Evolutionary conservation across 2,113 vertebrate species (phyloP), one percentile per base, ranked within the genome.

Genomic region (rabbit (Oryctolagus cuniculus)): DNA sequence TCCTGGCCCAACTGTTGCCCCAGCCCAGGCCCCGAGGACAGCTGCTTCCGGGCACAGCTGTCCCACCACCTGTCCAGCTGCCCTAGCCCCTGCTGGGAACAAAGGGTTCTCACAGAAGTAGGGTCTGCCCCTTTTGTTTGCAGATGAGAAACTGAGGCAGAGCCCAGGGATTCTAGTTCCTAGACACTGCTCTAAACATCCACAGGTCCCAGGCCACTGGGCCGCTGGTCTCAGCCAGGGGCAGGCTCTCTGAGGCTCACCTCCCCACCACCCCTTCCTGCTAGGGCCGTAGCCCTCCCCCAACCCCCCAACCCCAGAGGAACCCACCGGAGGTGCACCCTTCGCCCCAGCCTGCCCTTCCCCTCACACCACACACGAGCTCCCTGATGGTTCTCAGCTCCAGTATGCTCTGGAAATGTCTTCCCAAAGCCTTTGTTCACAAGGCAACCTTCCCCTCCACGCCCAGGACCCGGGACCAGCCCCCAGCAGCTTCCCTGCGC

Each of bases 11-110:
- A 91, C 96, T 96, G 95, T 93, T 87, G 86, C 85, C 87, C 31
- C 31, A 53, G 75, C 66, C 53, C 21, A 51, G 58, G 55, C 67
- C 69, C 92, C 38, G 4, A 58, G 19, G 34, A 83, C 96, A 96
- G 95, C 92, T 97, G 96, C 86, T 84, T 51, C 51, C 63, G 64
- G 67, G n/a, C 72, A 96, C 97, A 97, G 95, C 96, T 97, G 97
- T 92, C 79, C 66, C 82, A 85, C 91, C 96, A 97, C 92, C 96
- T 97, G 97, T 97, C 95, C 16, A 19, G 51, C 63, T 61, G 73
- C 88, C 49, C 80, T 64, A 73, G 90, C 87, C 91, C 85, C 10
- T 51, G 58, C 74, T 53, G 66, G 58, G 79, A 97, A 97, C 96
- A 97, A 97, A 96, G 89, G 53, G 87, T 21, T 66, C 85, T 95